Base-by-base conservation (phyloP, 2,113 vertebrate genomes). In the Bubo scandiacus region DNA sequence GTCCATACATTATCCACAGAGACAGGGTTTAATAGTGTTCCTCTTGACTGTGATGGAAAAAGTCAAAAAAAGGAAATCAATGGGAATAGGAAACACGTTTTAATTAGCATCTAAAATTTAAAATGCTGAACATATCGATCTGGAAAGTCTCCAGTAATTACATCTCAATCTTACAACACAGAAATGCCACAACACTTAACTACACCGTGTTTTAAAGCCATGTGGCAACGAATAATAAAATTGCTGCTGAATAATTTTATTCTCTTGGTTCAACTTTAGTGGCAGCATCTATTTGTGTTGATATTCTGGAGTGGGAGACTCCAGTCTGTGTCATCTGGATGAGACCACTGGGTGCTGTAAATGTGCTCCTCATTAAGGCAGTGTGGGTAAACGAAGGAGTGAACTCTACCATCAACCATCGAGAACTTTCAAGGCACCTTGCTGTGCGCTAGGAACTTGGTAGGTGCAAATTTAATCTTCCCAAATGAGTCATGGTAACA, bases 51-150 rank as follows among this genome's bases (percentile, higher is more conserved):
- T 47, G 19, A 74, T n/a, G 26, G 86, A 55, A 93, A 90, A 90
- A 52, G 36, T 14, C 2, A 71, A 71, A 52, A 40, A 81, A 90
- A 74, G 62, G 27, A 94, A 91, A 95, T 85, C 54, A 72, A 62
- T 42, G 32, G 25, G 25, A 91, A 92, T 36, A 25, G 12, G 42
- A 59, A 91, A 81, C 82, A 42, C 0, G 0, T 65, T 90, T 94
- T 92, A 89, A 87, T 88, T 67, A 92, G 16, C n/a, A 90, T 66
- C 49, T 80, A 72, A 84, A 84, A 84, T 91, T 91, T 49, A 82
- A 92, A 92, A 65, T 49, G 62, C 32, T 87, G 30, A 70, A 38
- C 3, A 4, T 66, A 90, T 73, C 0, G 30, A 40, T 85, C 65
- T 89, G 86, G 42, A 91, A 91, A 92, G 5, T 55, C 65, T 57